Base-by-base conservation (phyloP, 64 coral and sea anemone species). In the Porites australiensis region DNA sequence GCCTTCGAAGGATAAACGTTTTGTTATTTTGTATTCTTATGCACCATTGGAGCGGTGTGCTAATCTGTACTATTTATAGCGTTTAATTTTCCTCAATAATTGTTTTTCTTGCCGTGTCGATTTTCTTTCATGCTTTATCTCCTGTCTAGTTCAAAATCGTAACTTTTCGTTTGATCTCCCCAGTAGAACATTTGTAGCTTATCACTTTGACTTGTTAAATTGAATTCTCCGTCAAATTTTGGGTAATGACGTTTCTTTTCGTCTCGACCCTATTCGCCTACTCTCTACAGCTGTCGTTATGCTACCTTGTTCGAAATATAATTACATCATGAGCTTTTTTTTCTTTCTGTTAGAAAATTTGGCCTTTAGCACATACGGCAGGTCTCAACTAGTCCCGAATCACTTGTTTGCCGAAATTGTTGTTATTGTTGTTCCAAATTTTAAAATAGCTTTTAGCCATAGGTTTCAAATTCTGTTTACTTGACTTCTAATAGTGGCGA, bases 391-490 rank as follows among this genome's bases (percentile, higher is more conserved):
- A 50, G 18, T 49, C 5, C 53, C 5, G 53, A 55, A 55, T 55
- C 53, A 55, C 53, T 11, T 75, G 63, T 84, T 64, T 84, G 20
- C 43, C 46, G 44, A 64, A 22, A 68, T 13, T 67, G 13, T 47
- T 84, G 13, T 81, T 5, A 67, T 1, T 83, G 19, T 50, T 19
- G 16, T 84, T 84, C 1, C 45, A 50, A 13, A 49, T 80, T 80
- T 60, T 12, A 73, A 37, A 54, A 48, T 8, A 19, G 50, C 18
- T 50, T 64, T 11, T 46, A 3, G 45, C 8, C 5, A 37, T 37
- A 37, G 27, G 27, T 19, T 69, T 10, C 43, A 18, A 75, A 21
- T 67, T 78, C 18, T 84, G 44, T 84, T 84, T 84, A 82, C 65
- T 16, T 20, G n/a, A 66, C 63, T 84, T 84, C 3, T 51, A 68